Evolutionary conservation across 1,140 invertebrate species (phyloP).

Genomic region (Maconellicoccus hirsutus): DNA sequence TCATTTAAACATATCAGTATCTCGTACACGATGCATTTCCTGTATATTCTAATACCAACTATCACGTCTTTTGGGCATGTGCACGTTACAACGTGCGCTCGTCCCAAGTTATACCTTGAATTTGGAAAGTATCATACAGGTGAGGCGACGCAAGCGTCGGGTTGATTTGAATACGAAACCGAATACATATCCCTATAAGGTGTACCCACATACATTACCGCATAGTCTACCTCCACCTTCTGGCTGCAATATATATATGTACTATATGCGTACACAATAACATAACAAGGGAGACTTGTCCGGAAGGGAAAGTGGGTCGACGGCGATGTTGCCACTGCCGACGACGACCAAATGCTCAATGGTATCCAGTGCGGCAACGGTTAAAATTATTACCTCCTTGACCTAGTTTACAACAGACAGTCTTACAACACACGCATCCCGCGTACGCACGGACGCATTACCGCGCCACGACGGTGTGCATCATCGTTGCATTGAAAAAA

Average conservation of each 20-base stretch:
- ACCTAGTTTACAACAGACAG: conserved; percentile 22
- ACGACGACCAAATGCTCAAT: conserved; percentile 11
- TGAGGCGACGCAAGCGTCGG: not conserved
- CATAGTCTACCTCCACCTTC: too few species aligned
- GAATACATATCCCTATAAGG: not conserved
- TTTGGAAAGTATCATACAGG: not conserved
- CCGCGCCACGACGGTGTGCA: not conserved
- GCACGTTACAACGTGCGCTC: too few species aligned
- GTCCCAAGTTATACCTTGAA: not conserved
- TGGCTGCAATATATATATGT: too few species aligned
- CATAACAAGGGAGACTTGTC: conserved; percentile 18
- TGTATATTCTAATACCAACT: too few species aligned
- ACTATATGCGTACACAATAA: not conserved
- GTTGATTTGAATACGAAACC: not conserved
- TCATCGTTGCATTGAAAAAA: not conserved
- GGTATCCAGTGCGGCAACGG: conserved; percentile 17
- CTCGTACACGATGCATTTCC: too few species aligned
- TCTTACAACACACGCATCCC: conserved; percentile 19
- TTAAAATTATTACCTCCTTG: conserved; percentile 22
- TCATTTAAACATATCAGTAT: too few species aligned
- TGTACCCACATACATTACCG: too few species aligned
- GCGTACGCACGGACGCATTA: conserved; percentile 17
- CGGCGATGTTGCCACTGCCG: conserved; percentile 16
- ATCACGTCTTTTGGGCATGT: too few species aligned
- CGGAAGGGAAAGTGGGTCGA: conserved; percentile 21